Evolutionary conservation across 2,888 invertebrate genomes (phyloP), one percentile per base, ranked within the genome.

Genomic region (Sminthurinus aureus): DNA sequence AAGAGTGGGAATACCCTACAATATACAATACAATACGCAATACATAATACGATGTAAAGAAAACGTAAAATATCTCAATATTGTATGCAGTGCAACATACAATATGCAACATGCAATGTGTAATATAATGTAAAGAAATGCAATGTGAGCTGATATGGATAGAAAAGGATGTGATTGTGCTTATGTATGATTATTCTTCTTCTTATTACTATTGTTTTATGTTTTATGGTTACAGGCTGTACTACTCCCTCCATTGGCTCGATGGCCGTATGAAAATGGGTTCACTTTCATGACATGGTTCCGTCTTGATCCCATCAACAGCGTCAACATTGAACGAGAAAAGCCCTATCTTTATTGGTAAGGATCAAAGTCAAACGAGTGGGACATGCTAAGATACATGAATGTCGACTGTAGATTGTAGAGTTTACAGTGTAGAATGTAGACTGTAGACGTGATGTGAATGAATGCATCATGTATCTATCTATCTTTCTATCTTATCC

Each of bases 271-370:
- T 92, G 98, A 99, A 92, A 98, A 95, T 92, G 99, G 99, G 84
- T 99, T 99, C 94, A 99, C 99, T 81, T 99, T 99, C 92, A 97
- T 98, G 89, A 98, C 98, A 89, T 99, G 99, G 99, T 97, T 99
- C 91, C 94, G 99, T 86, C 93, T 99, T 90, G 99, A 99, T 92
- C 98, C 98, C 90, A 96, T 98, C 91, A 98, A 98, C 92, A 97
- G 98, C 84, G 98, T 98, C 91, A 98, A 98, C 92, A 98, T 99
- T 90, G 99, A 99, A 92, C 93, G 98, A 89, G 99, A 99, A 92
- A 98, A 98, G 91, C 99, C 99, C 67, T 98, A 98, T 91, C 93
- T 99, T 87, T 99, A 98, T 91, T 97, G 98, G 98, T 98, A 91
- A 94, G 93, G 66, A 77, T 74, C 38, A 66, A 67, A 76, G 73